Conservation (phyloP, 2,113 vertebrate species). For the Gasterosteus aculeatus region DNA sequence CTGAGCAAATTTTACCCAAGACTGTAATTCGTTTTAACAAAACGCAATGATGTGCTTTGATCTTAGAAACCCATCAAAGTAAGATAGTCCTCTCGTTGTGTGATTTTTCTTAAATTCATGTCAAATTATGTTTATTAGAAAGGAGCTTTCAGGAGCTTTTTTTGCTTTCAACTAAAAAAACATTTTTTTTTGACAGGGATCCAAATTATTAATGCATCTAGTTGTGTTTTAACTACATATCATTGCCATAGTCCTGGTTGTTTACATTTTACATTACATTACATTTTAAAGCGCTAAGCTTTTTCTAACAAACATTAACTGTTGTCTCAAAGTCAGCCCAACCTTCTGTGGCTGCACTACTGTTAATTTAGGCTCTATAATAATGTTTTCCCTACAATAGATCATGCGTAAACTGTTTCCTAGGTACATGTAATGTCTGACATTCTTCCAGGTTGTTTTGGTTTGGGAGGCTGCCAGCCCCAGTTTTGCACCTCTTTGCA, state of each 20-base stretch:
- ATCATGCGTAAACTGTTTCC: constrained; percentile 73
- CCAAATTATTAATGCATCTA: constrained; percentile 6
- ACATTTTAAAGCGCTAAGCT: constrained; percentile 6
- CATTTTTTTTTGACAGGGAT: constrained; percentile 25
- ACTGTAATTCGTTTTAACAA: constrained; percentile 2
- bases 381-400: constrained; percentile 62
- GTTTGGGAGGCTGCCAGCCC: constrained; percentile 80
- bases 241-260: not conserved
- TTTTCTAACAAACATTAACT: constrained; percentile 23
- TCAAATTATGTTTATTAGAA: constrained; percentile 45
- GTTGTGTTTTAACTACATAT: constrained; percentile 1
- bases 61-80: constrained; percentile 26
- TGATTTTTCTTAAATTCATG: constrained; percentile 30
- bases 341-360: constrained; percentile 47
- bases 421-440: constrained; percentile 78
- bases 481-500: constrained; percentile 83
- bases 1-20: not conserved
- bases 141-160: not conserved
- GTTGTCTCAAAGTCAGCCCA: constrained; percentile 20
- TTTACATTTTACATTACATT: constrained; percentile 14
- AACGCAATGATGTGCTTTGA: constrained; percentile 23
- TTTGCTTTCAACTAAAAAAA: constrained; percentile 20
- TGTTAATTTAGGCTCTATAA: constrained; percentile 43
- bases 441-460: constrained; percentile 84
- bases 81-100: constrained; percentile 4